Base-by-base conservation (phyloP, 2,797 vertebrate species). In the Sebastes paucispinis region DNA sequence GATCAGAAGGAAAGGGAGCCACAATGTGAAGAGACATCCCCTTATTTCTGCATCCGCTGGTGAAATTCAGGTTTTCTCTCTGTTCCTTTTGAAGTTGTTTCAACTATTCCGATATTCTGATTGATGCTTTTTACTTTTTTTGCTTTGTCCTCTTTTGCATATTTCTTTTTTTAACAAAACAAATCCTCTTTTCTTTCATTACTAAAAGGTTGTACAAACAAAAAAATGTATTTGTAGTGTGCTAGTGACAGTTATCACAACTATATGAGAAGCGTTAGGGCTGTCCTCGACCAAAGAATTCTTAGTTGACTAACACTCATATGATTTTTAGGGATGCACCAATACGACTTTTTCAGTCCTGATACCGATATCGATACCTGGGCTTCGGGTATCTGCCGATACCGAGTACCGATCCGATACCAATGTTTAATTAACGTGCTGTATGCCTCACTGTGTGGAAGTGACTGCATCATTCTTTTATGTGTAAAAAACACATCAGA, bases 101-200 rank as follows among this genome's bases (percentile, higher is more conserved):
- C 32, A 80, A 50, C 43, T 67, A 22, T 69, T 81, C 8, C 12
- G n/a, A n/a, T 67, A 36, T 67, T 79, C 47, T 71, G 57, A 80
- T 71, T 76, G 65, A 75, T 77, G 27, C 31, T 43, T 31, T 72
- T 60, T 29, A 18, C 16, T 83, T n/a, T 58, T 32, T 58, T 34
- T 39, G 25, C 39, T 36, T 62, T 64, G 31, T 82, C 58, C 34
- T 60, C 50, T 62, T 81, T 80, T 31, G 65, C 39, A 77, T 73
- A 18, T 79, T 65, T 79, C 22, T 2, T 32, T 55, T 82, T 60
- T 52, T 25, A 52, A 54, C 32, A 54, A 75, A 71, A 43, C 29
- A 55, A 55, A 39, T 59, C 13, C 20, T 58, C 20, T 75, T 65
- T 63, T 11, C 14, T 55, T 73, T 69, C 67, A 73, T 73, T 55